A percentile compares a stretch with the other conserved stretches of the same genome.
Evolutionary conservation across 2,113 vertebrate genomes (phyloP).

Genomic region (Ascaphus truei): DNA sequence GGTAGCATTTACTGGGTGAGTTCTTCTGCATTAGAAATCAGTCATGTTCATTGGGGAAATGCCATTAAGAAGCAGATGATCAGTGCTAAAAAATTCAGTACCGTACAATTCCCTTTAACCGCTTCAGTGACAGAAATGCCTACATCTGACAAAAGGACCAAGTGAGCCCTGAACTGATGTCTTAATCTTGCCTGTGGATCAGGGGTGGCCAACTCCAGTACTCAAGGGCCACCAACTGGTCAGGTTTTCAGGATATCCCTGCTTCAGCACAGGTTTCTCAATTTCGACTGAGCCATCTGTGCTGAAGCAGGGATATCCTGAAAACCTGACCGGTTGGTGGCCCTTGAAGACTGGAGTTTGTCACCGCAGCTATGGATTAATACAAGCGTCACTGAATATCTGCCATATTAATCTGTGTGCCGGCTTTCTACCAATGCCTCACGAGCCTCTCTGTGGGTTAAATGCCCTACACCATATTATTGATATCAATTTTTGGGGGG

Average conservation of each 20-base stretch:
- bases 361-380: too few relatives aligned
- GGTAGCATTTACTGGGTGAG: background rate
- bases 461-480: too few relatives aligned
- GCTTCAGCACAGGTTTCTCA: too few relatives aligned
- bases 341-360: too few relatives aligned
- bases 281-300: too few relatives aligned
- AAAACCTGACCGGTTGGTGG: too few relatives aligned
- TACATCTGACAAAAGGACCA: background rate
- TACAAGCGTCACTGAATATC: conserved; percentile 17
- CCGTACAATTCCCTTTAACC: background rate
- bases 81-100: background rate
- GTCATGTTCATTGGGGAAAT: background rate
- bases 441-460: too few relatives aligned
- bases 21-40: background rate
- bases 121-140: background rate
- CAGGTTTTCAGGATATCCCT: too few relatives aligned
- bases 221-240: too few relatives aligned
- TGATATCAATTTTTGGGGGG: too few relatives aligned
- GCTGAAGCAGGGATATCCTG: too few relatives aligned
- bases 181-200: conserved; percentile 17
- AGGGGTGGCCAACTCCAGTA: too few relatives aligned
- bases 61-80: background rate
- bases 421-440: conserved; percentile 5
- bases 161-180: background rate
- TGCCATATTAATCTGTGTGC: background rate